Evolutionary conservation across 2,888 invertebrate species (phyloP), one percentile per base, ranked within the genome.

Genomic region (Oligia fasciuncula): DNA sequence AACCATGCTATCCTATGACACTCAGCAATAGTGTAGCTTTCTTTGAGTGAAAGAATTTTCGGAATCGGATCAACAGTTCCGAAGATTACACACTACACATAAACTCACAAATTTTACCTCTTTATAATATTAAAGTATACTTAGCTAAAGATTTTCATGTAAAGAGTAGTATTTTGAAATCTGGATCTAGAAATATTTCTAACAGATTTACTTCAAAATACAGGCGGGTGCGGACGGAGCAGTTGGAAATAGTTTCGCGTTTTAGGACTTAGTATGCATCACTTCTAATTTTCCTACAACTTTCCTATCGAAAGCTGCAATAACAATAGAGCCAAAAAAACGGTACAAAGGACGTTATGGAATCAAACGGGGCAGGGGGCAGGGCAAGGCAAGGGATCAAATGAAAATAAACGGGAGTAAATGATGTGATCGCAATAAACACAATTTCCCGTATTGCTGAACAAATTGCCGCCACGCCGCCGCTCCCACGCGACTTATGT

Each of bases 391-490:
- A 87, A 89, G 90, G 89, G 87, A 90, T 88, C 84, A 85, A 85
- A 89, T 89, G 86, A 87, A 89, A 87, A 90, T 89, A 91, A 90
- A 89, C 86, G 89, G 86, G 87, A 88, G 88, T 87, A 91, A 93
- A 91, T 91, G 91, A 93, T 92, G 91, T 91, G 91, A 93, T 92
- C 91, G 89, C 85, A 87, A 89, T 91, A 91, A 93, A 93, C 90
- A 91, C 91, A 91, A 93, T 93, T 94, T 93, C 92, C 94, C 90
- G 87, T 76, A 78, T 75, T 79, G 81, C 87, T 88, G 90, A 87
- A 81, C 87, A 87, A 91, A 90, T 92, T 91, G 91, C 85, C 80
- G 81, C 81, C 92, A 93, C 85, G n/a, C 78, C 79, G 84, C 35
- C 63, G 80, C 88, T 92, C 92, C 85, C 92, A 92, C 92, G 92